These are phyloP conservation scores for Petrocephalus microphthalmus DNA, from an alignment of 2,113 vertebrate genomes.

Conservation along the genomic window DNA sequence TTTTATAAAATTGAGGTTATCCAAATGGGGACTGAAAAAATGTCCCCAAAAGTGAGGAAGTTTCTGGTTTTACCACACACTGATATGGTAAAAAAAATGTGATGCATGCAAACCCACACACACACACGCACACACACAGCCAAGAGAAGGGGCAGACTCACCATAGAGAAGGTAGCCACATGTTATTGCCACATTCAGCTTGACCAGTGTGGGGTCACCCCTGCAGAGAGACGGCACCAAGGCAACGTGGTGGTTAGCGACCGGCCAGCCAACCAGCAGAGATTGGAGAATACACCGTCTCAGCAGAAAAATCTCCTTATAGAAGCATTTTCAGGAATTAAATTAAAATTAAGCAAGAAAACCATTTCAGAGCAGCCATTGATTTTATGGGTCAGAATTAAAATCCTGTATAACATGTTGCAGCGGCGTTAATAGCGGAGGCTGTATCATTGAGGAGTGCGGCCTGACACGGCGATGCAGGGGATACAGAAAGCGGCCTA, in stretches of 20 bases:
- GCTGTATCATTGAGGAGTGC: background rate
- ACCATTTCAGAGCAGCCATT: background rate
- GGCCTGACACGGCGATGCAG: background rate
- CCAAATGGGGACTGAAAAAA: background rate
- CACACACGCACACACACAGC: no score
- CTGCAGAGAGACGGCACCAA: background rate
- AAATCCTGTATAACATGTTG: background rate
- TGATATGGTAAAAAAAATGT: no score
- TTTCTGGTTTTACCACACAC: no score
- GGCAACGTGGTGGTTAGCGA: background rate
- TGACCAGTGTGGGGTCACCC: conserved; percentile 73
- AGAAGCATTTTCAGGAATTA: background rate
- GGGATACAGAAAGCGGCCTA: background rate
- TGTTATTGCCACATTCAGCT: conserved; percentile 72
- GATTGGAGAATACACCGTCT: background rate
- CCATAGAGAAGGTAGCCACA: conserved; percentile 73
- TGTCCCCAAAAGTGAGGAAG: background rate
- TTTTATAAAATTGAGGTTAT: background rate
- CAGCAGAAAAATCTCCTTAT: background rate
- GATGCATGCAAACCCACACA: background rate
- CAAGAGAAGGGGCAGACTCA: conserved; percentile 36
- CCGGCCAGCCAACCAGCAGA: background rate
- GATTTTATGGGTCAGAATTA: background rate
- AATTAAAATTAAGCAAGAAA: background rate
- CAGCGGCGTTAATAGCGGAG: background rate